Base-by-base conservation (phyloP, 2,888 invertebrate genomes). In the Caenorhabditis sinica region DNA sequence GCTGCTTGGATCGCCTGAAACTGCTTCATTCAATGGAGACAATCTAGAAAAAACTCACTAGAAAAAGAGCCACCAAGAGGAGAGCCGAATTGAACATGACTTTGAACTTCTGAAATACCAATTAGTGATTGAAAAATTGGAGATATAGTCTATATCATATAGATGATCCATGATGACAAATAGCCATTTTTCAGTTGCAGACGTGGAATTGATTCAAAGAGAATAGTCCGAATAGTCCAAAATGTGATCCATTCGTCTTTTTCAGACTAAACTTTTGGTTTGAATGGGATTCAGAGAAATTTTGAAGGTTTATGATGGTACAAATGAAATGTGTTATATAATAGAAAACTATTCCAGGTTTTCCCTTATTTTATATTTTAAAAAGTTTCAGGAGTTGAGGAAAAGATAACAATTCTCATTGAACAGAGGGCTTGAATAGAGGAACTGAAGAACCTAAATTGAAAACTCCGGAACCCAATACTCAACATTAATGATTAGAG, bases 1-100 rank as follows among this genome's bases (percentile, higher is more conserved):
- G 51, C 15, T 6, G 69, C 77, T 13, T 69, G 49, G 17, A 61
- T 40, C 13, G 61, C 40, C 77, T 77, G 69, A 40, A 36, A 33
- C 30, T 17, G 6, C 13, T 5, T 4, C 2, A 49, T 20, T 8
- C n/a, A n/a, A 20, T 49, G 28, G 15, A 28, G 56, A 0, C 20
- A 23, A 53, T 23, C 15, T 0, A 13, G 0, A 25, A 20, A 43
- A 25, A 65, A 65, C 63, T 43, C 9, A 65, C 63, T 5, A 65
- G 33, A 43, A 65, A 23, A 13, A 65, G 9, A 20, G 43, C 43
- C 15, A 28, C 23, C 40, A 65, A 15, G 3, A 65, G n/a, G 17
- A 25, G 5, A 25, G 23, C 23, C 23, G 4, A 25, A 2, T 65
- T 43, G 25, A 65, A 23, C 40, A 65, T 65, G 15, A 40, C 25